Evolutionary conservation across 2,888 invertebrate genomes (phyloP), one percentile per base, ranked within the genome.

Genomic region (Dioctria rufipes): DNA sequence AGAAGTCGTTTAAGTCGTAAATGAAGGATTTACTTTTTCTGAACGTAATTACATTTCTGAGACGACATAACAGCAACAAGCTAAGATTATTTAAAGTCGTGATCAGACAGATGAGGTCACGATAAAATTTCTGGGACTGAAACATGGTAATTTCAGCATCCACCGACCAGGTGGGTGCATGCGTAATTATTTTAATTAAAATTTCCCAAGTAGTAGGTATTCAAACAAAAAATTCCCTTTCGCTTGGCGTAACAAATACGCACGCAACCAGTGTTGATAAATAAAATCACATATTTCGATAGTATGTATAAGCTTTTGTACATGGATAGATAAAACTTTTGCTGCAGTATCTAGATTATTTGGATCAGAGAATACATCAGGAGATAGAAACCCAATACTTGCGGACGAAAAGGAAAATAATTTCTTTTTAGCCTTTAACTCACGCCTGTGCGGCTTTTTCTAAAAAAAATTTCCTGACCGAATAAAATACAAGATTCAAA

Each of bases 31-130:
- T 80, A 8, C 40, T 71, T 39, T 63, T 42, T 5, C 49, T 79
- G 63, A 80, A 71, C 71, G 80, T 25, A 25, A 54, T 73, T 80
- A 73, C 80, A 80, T 37, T 80, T 80, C 58, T 25, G 79, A n/a
- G 71, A 13, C 13, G 58, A 25, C 6, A 5, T 73, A 11, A 73
- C 60, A 37, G 25, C 25, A 25, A 25, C 25, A 25, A 25, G 25
- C 25, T 25, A 25, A 69, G 37, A 37, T 69, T 37, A 9, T 69
- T 51, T 51, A 67, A 69, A 69, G 37, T 42, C 39, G 73, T 58
- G 39, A 73, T 58, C 43, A 13, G 58, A 73, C 60, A 73, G 69
- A 51, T 69, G 51, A 69, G 51, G 25, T 39, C 46, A 37, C 67
- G 37, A n/a, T n/a, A 67, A 67, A 39, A 51, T 37, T 37, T 9